Conservation (phyloP, 2,113 vertebrate genomes). For the Petromus typicus region DNA sequence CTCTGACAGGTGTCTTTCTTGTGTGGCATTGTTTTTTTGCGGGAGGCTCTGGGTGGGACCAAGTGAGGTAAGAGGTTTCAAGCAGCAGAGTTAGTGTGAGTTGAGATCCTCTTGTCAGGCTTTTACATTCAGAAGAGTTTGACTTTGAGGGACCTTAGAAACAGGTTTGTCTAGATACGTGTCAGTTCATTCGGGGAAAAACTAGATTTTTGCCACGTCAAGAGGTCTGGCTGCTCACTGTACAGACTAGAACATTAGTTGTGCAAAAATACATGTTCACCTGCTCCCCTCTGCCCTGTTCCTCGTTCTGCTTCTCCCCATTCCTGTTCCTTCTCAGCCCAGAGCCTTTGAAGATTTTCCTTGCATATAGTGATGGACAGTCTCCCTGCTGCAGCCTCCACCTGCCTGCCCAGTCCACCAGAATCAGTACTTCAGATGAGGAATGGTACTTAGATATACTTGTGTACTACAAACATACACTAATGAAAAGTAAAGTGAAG, state of each 20-base stretch:
- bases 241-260: neutral
- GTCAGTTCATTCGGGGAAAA: neutral
- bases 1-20: neutral
- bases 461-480: neutral
- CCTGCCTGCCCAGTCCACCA: neutral
- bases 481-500: neutral
- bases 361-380: neutral
- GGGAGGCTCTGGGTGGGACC: neutral
- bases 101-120: neutral
- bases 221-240: neutral
- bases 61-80: neutral
- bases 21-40: neutral
- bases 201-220: neutral
- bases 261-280: neutral
- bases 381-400: neutral
- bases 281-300: neutral
- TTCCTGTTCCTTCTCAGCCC: neutral
- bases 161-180: neutral
- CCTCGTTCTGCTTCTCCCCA: neutral
- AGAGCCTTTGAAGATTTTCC: neutral
- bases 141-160: neutral
- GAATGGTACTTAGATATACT: neutral
- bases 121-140: neutral
- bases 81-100: neutral
- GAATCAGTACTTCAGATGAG: neutral